Evolutionary conservation across 2,797 vertebrate genomes (phyloP), one percentile per base, ranked within the genome.

Genomic region (Sitta carolinensis): DNA sequence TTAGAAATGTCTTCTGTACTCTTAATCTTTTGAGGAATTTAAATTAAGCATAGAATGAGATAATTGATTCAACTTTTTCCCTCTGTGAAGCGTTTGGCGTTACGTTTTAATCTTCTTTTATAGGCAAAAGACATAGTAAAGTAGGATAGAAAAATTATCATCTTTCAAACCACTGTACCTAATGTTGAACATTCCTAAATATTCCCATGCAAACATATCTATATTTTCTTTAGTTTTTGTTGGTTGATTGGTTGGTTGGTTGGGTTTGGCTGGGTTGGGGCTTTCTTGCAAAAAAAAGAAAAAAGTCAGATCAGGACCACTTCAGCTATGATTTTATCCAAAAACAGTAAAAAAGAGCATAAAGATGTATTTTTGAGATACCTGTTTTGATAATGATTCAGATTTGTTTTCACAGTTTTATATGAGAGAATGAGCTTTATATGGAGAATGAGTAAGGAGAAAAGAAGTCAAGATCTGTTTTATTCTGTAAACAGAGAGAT

Each of bases 31-130:
- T 76, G 8, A 83, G 52, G 57, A 89, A 74, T 64, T 89, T 50
- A 96, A 86, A 96, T 94, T 87, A 96, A 84, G 70, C 69, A 79
- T 93, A 82, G 62, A n/a, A 29, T 72, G 76, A 83, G 8, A 47
- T 62, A 18, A 61, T 34, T 26, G 21, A 40, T 45, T 84, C 54
- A 62, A 30, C 36, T 78, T 77, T 17, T 57, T 59, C 59, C 38
- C 30, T 84, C 27, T 86, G 1, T 3, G 4, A 77, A 87, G 20
- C 40, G 9, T 18, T 4, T 58, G n/a, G 8, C 83, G 17, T 42
- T 84, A 5, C 15, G 10, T 45, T 45, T 45, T 45, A 8, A 3
- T 62, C 59, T 82, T 69, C 67, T 81, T 95, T 89, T 61, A 43
- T 36, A 74, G 67, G 55, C 12, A 5, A 67, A 69, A 83, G 47